phyloP scores from a whole-genome alignment of 2,888 invertebrate genomes.

The Pristionchus entomophagus region DNA sequence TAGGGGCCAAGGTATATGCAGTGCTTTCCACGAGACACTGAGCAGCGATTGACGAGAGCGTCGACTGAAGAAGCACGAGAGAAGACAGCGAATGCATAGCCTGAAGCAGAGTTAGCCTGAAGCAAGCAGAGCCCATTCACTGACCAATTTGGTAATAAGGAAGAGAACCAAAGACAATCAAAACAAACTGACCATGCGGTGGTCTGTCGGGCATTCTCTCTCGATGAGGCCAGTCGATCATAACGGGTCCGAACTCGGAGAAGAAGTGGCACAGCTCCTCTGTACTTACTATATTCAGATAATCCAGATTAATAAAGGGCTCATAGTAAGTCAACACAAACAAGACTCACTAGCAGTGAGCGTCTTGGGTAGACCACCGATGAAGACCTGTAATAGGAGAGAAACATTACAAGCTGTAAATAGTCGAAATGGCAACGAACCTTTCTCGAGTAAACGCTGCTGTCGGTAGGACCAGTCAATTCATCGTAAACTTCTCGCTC shows the following conservation, averaged over 20 bases:
- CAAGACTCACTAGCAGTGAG: slow-evolving; percentile 33
- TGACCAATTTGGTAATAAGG: background rate
- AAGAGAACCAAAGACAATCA: background rate
- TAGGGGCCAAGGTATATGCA: slow-evolving; percentile 42
- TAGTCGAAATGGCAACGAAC: background rate
- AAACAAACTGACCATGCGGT: slow-evolving; percentile 23
- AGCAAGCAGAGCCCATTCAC: background rate
- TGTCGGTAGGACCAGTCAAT: slow-evolving; percentile 31
- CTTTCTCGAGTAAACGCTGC: slow-evolving; percentile 38
- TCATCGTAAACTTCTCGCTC: slow-evolving; percentile 40
- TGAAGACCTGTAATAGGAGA: slow-evolving; percentile 22
- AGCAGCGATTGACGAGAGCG: slow-evolving; percentile 38
- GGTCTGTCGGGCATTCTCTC: slow-evolving; percentile 43
- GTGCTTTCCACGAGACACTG: slow-evolving; percentile 42
- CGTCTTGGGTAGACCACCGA: slow-evolving; percentile 38
- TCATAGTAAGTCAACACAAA: background rate
- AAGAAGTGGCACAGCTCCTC: slow-evolving; percentile 46
- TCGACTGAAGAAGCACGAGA: slow-evolving; percentile 41
- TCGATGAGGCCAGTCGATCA: slow-evolving; percentile 48
- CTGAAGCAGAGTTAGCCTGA: background rate
- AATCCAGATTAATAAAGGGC: background rate
- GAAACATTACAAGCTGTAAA: background rate
- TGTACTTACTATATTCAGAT: slow-evolving; percentile 16
- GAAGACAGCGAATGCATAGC: slow-evolving; percentile 47
- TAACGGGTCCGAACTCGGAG: slow-evolving; percentile 46